Conservation (phyloP, 2,113 vertebrate species). For the Sylvilagus bachmani region DNA sequence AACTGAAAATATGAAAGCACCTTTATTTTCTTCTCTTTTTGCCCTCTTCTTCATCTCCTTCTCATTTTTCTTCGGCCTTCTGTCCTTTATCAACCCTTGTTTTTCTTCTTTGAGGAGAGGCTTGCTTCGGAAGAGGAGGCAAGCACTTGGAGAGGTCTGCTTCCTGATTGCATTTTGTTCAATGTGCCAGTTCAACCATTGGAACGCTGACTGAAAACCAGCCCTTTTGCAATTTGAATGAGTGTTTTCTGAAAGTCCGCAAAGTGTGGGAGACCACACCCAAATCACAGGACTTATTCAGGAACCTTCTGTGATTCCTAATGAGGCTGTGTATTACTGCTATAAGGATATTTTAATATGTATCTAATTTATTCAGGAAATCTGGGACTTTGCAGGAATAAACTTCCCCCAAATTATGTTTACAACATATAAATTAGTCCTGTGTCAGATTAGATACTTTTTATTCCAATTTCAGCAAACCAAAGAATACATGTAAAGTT, state of each 20-base stretch:
- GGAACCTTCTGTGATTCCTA: conserved; percentile 69
- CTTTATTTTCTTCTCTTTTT: conserved; percentile 64
- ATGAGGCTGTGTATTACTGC: conserved; percentile 55
- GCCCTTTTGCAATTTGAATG: conserved; percentile 58
- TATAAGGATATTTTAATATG: conserved; percentile 25
- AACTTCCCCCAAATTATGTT: conserved; percentile 13
- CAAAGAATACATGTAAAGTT: conserved; percentile 54
- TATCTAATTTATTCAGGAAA: conserved; percentile 70
- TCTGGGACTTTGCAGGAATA: conserved; percentile 63
- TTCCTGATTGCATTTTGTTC: conserved; percentile 56
- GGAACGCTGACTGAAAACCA: conserved; percentile 62
- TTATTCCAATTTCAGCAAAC: conserved; percentile 62
- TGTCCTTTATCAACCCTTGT: conserved; percentile 45
- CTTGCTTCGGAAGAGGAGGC: conserved; percentile 72
- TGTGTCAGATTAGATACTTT: conserved; percentile 42
- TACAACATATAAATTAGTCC: conserved; percentile 56
- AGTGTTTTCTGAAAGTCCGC: conserved; percentile 60
- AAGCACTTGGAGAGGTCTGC: conserved; percentile 66
- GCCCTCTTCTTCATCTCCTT: conserved; percentile 70
- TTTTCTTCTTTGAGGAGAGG: conserved; percentile 79
- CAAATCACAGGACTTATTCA: conserved; percentile 64
- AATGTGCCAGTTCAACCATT: conserved; percentile 60
- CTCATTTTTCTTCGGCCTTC: conserved; percentile 64
- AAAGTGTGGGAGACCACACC: conserved; percentile 53
- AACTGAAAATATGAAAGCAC: conserved; percentile 73